phyloP scores from a whole-genome alignment of 2,888 invertebrate genomes.

The Temnothorax ravouxi region DNA sequence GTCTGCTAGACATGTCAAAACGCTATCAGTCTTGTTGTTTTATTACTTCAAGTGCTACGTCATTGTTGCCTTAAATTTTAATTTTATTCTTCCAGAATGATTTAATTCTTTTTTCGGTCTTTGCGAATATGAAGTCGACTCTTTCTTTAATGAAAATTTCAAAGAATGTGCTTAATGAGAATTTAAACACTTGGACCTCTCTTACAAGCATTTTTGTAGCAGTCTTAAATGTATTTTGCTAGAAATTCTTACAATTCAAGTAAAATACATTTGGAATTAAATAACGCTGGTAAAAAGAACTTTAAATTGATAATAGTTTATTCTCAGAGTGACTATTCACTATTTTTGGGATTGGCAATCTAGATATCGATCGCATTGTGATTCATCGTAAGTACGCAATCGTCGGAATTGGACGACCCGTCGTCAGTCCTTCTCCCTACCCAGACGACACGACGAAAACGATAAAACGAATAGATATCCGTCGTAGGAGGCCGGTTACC shows the following conservation, averaged over 20 bases:
- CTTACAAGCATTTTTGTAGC: background rate
- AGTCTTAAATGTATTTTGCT: background rate
- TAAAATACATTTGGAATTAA: background rate
- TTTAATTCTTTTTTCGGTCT: background rate
- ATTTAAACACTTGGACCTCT: background rate
- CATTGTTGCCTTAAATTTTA: background rate
- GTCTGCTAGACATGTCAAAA: background rate
- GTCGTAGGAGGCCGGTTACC: conserved; percentile 35
- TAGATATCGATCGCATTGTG: conserved; percentile 39
- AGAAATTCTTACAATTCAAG: background rate
- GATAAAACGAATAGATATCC: conserved; percentile 66
- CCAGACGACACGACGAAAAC: conserved; percentile 46
- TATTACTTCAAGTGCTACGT: background rate
- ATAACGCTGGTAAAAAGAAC: background rate
- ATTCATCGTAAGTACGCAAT: conserved; percentile 46
- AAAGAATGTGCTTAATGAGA: background rate
- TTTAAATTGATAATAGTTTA: background rate
- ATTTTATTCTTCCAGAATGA: background rate
- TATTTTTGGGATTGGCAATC: conserved; percentile 12
- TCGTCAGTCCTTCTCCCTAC: background rate
- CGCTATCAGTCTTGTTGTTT: background rate
- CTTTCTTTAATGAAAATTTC: background rate
- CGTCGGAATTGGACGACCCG: conserved; percentile 35
- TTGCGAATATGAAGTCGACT: background rate
- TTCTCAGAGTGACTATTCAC: background rate